Conservation (phyloP, 2,113 vertebrate species). For the Calyptommatus sinebrachiatus region DNA sequence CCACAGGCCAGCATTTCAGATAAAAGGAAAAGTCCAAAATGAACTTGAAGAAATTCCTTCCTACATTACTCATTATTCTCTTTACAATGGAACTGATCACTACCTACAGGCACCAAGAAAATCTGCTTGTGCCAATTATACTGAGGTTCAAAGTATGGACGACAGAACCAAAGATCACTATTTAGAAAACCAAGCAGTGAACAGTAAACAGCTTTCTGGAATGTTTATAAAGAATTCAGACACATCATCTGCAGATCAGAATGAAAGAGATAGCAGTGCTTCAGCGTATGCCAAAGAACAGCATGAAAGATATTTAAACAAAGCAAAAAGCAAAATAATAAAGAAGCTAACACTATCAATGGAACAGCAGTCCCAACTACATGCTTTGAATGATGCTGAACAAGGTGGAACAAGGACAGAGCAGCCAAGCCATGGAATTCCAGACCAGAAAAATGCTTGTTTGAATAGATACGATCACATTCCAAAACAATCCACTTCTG, state of each 20-base stretch:
- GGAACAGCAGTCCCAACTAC: constrained; percentile 42
- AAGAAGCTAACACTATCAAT: constrained; percentile 51
- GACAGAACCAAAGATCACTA: neutral
- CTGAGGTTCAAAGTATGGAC: constrained; percentile 11
- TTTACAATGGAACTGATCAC: constrained; percentile 14
- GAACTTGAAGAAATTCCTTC: constrained; percentile 11
- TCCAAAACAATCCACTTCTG: neutral
- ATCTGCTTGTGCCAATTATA: constrained; percentile 14
- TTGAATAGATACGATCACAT: neutral
- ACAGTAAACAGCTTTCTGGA: neutral
- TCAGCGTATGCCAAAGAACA: constrained; percentile 3
- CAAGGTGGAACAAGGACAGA: neutral
- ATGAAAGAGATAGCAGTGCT: constrained; percentile 22
- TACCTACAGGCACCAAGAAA: neutral
- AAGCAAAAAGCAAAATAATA: constrained; percentile 39
- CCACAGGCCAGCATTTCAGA: constrained; percentile 49
- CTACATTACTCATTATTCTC: constrained; percentile 50
- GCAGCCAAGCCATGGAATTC: neutral
- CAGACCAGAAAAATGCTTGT: constrained; percentile 4
- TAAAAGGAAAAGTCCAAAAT: constrained; percentile 42
- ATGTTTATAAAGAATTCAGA: neutral
- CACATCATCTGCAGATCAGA: constrained; percentile 10
- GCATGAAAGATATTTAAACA: constrained; percentile 19
- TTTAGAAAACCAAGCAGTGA: constrained; percentile 14
- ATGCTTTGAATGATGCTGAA: constrained; percentile 28